These are phyloP conservation scores for Parotia lawesii DNA, from an alignment of 2,113 vertebrate genomes.

Conservation along the genomic window DNA sequence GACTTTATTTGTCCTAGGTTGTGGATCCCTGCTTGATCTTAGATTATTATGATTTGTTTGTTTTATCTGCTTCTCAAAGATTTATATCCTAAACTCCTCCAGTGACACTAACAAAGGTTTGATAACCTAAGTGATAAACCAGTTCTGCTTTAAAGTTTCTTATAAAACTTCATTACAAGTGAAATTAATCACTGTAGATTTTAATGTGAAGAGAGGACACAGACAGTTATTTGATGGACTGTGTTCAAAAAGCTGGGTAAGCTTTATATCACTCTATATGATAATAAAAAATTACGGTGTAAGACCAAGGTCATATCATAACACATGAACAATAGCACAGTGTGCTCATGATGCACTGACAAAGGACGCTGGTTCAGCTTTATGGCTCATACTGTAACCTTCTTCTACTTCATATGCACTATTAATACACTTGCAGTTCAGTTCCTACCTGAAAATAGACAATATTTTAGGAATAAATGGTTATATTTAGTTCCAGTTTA, in stretches of 20 bases:
- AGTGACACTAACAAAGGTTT: slow-evolving; percentile 43
- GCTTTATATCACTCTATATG: slow-evolving; percentile 71
- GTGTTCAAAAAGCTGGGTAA: slow-evolving; percentile 54
- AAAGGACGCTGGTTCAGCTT: slow-evolving; percentile 47
- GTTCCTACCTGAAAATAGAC: background rate
- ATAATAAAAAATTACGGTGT: slow-evolving; percentile 76
- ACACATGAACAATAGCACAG: slow-evolving; percentile 41
- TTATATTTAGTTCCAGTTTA: background rate
- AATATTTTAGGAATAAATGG: background rate
- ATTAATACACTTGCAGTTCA: background rate
- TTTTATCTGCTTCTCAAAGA: slow-evolving; percentile 44
- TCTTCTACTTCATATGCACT: background rate
- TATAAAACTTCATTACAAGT: slow-evolving; percentile 72
- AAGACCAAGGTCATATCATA: slow-evolving; percentile 66
- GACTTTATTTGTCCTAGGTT: slow-evolving; percentile 44
- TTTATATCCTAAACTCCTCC: slow-evolving; percentile 58
- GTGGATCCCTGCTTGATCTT: slow-evolving; percentile 3
- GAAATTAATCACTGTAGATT: slow-evolving; percentile 77
- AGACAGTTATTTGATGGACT: slow-evolving; percentile 55
- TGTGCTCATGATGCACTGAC: slow-evolving; percentile 34
- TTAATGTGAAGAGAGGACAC: slow-evolving; percentile 74
- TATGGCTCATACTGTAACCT: background rate
- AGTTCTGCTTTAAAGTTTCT: slow-evolving; percentile 53
- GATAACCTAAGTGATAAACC: slow-evolving; percentile 60
- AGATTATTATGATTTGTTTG: slow-evolving; percentile 59